Conservation (phyloP, 2,888 invertebrate species). For the Omphaloscelis lunosa region DNA sequence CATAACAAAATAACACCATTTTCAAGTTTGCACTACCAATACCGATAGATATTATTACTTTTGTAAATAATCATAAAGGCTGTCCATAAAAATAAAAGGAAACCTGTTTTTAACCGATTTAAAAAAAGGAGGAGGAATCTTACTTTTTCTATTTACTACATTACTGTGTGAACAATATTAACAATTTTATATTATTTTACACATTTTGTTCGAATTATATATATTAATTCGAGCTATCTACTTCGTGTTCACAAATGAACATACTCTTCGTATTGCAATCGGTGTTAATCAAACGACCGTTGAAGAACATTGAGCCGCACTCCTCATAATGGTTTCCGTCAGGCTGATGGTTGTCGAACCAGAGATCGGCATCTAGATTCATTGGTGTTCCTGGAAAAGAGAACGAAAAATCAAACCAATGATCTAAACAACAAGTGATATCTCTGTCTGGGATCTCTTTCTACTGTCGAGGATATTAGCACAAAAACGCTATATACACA, state of each 20-base stretch:
- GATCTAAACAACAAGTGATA: neutral
- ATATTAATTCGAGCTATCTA: neutral
- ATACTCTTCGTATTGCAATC: conserved; percentile 74
- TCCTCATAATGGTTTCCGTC: conserved; percentile 66
- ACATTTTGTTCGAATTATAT: neutral
- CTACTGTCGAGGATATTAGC: neutral
- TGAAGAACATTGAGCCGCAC: conserved; percentile 79
- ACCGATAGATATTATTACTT: too few relatives aligned
- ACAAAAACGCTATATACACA: too few relatives aligned
- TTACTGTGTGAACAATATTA: neutral
- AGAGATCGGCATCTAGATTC: conserved; percentile 69
- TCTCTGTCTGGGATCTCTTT: neutral
- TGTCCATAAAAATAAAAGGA: too few relatives aligned
- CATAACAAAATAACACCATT: too few relatives aligned
- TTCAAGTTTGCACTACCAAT: too few relatives aligned
- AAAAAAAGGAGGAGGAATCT: neutral
- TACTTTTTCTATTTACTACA: neutral
- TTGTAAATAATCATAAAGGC: too few relatives aligned
- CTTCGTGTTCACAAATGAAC: conserved; percentile 83
- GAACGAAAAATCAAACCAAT: neutral
- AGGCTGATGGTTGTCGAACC: conserved; percentile 77
- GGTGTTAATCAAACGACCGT: conserved; percentile 78
- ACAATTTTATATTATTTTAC: neutral
- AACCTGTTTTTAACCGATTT: too few relatives aligned
- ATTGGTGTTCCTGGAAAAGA: conserved; percentile 17